Conservation (phyloP, 1,140 invertebrate species). For the Camponotus vicinus region DNA sequence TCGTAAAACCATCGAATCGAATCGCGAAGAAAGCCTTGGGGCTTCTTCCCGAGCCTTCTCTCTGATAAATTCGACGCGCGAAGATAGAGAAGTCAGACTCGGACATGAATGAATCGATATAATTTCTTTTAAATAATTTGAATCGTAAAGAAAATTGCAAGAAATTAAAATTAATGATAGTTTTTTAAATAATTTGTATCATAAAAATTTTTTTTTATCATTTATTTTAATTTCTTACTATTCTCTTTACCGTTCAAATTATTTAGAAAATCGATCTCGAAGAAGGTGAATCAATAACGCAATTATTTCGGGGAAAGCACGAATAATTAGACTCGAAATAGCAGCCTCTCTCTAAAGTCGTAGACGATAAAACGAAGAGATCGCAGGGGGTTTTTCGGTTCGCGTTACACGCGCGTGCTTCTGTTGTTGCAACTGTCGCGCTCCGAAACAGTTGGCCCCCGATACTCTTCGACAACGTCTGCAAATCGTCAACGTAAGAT, state of each 20-base stretch:
- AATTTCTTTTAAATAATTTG: background rate
- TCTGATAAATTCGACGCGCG: background rate
- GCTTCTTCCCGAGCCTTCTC: background rate
- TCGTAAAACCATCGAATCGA: conserved; percentile 82
- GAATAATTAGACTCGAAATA: conserved; percentile 21
- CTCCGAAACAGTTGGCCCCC: conserved; percentile 73
- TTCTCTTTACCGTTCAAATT: too few relatives aligned
- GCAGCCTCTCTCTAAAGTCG: background rate
- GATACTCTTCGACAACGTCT: conserved; percentile 55
- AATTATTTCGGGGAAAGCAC: background rate
- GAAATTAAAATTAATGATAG: background rate
- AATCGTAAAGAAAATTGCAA: background rate
- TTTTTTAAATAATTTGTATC: too few relatives aligned
- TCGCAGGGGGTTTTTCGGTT: conserved; percentile 68
- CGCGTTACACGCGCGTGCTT: conserved; percentile 75
- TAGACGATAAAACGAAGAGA: background rate
- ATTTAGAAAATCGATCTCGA: too few relatives aligned
- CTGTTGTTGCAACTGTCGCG: conserved; percentile 81
- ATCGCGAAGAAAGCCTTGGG: conserved; percentile 75
- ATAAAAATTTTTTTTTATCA: too few relatives aligned
- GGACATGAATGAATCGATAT: conserved; percentile 21
- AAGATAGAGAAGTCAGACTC: background rate
- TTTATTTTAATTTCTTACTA: too few relatives aligned
- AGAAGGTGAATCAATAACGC: background rate
- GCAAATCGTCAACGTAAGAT: conserved; percentile 70